Evolutionary conservation across 2,113 vertebrate species (phyloP), one percentile per base, ranked within the genome.

Genomic region (Chamaea fasciata): DNA sequence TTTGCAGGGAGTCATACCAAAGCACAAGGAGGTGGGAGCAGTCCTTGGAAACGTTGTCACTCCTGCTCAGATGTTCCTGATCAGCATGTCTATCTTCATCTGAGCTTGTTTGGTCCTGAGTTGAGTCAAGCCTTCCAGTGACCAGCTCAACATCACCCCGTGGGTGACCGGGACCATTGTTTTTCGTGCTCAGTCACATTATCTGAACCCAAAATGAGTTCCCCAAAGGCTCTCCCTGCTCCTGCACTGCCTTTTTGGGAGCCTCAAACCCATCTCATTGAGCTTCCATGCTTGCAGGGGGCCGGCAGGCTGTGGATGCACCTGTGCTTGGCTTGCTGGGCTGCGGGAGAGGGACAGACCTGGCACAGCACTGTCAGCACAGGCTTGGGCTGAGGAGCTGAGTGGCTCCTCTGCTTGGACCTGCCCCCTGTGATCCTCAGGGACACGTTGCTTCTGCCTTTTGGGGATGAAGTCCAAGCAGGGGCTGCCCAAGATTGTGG

Each of bases 191-290:
- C n/a, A 35, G 0, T 68, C 2, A 1, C 44, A 49, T 79, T 74
- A 47, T 35, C 57, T 71, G 63, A 69, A 89, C 7, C 18, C 47
- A 52, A 41, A 55, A 56, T 19, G 27, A 91, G 31, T 55, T 92
- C 50, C 64, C 49, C 24, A 47, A 30, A 74, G 62, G 68, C 50
- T 60, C 62, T 22, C 26, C 49, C 70, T 77, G 70, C 39, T 92
- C 70, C 49, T 2, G 1, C 41, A 7, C 22, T 13, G 21, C 69
- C 49, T 80, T 85, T 79, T 50, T 49, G 80, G 63, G 79, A 71
- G 57, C 60, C 55, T 73, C 65, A 33, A 59, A 87, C 47, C 35
- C 94, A 95, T 92, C 76, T 90, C 94, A 95, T 94, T 71, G 79
- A 92, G 88, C 88, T 94, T 93, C 87, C 71, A 19, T 37, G 83